Percentiles rank a stretch among this genome's conserved stretches.
phyloP scores from a whole-genome alignment of 1,140 invertebrate genomes.

The Nylanderia fulva region DNA sequence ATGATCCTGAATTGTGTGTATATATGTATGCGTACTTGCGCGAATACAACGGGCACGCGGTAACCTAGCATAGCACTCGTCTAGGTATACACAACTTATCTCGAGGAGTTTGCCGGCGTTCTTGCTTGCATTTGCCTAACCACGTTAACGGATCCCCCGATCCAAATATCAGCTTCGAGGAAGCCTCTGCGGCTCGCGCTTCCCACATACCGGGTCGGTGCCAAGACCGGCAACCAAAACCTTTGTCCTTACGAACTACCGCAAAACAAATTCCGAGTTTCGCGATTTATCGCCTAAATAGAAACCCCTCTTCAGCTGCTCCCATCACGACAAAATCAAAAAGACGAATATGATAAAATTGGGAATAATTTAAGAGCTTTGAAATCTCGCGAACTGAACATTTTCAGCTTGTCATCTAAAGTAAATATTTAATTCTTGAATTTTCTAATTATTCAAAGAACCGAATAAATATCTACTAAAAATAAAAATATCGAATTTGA shows the following conservation, averaged over 20 bases:
- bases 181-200: conserved; percentile 22
- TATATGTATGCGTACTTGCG: not conserved
- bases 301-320: not conserved
- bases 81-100: conserved; percentile 71
- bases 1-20: conserved; percentile 10
- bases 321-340: not conserved
- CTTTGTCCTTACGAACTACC: conserved; percentile 23
- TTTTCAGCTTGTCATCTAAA: not conserved
- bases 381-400: no score
- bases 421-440: no score
- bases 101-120: conserved; percentile 70
- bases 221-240: conserved; percentile 53
- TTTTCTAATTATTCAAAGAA: no score
- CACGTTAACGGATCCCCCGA: conserved; percentile 72
- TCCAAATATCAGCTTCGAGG: conserved; percentile 74
- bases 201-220: conserved; percentile 10
- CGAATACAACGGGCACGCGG: conserved; percentile 39
- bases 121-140: conserved; percentile 76
- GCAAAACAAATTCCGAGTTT: conserved; percentile 48
- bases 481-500: no score
- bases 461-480: no score
- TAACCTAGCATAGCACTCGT: conserved; percentile 33
- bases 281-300: conserved; percentile 20
- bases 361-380: no score
- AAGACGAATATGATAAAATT: no score